These are phyloP conservation scores for Tangara arthus DNA, from an alignment of 2,797 vertebrate species.

Conservation along the genomic window DNA sequence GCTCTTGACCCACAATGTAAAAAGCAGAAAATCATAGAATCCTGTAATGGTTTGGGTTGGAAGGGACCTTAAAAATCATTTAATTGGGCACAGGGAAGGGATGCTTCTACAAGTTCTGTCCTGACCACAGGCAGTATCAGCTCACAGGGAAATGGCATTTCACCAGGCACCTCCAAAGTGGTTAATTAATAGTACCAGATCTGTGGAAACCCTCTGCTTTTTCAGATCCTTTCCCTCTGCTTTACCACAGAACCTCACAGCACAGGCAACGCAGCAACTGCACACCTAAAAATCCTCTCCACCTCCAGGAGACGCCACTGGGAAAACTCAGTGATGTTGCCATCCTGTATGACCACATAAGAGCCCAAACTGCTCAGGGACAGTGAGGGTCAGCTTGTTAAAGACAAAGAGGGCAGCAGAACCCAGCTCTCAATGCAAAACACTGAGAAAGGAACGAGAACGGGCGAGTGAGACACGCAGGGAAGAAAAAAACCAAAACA, in stretches of 20 bases:
- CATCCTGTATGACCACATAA: conserved; percentile 43
- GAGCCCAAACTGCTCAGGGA: neutral
- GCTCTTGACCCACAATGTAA: neutral
- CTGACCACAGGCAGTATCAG: neutral
- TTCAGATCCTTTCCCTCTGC: neutral
- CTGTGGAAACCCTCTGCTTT: too few relatives aligned
- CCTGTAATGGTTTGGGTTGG: neutral
- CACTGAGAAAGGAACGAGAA: neutral
- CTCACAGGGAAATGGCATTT: neutral
- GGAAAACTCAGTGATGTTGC: neutral
- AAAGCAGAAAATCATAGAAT: neutral
- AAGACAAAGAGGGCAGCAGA: neutral
- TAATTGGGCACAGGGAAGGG: neutral
- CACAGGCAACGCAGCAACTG: neutral
- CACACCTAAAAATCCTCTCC: neutral
- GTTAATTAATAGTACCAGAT: neutral
- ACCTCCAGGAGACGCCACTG: neutral
- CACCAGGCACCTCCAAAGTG: neutral
- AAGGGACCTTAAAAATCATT: neutral
- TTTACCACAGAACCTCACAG: neutral
- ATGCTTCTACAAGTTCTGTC: neutral
- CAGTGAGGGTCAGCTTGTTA: conserved; percentile 24
- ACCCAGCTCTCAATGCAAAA: neutral
- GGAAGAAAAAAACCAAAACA: neutral
- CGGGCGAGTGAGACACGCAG: neutral